A percentile compares a stretch with the other conserved stretches of the same genome.
Evolutionary conservation across 2,113 vertebrate species (phyloP).

Genomic region (Gavialis gangeticus): DNA sequence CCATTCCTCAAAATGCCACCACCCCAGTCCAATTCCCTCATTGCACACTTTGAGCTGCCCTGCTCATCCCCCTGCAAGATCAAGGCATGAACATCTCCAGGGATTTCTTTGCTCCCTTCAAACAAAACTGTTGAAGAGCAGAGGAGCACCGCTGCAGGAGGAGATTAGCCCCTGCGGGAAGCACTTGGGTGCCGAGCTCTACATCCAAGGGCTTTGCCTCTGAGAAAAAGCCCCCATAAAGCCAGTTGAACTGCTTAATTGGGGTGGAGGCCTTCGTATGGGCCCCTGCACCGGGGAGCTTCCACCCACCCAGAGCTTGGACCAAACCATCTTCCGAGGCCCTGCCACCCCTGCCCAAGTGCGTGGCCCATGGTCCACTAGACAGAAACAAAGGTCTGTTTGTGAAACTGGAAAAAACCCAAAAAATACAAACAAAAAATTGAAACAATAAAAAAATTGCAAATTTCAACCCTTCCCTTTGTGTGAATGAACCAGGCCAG

Average conservation of each 20-base stretch:
- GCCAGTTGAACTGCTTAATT: conserved; percentile 34
- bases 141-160: conserved; percentile 55
- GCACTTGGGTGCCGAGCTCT: conserved; percentile 34
- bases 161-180: conserved; percentile 46
- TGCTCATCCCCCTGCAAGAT: conserved; percentile 26
- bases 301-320: conserved; percentile 64
- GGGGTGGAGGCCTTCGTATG: conserved; percentile 47
- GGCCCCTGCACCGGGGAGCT: conserved; percentile 49
- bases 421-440: conserved; percentile 62
- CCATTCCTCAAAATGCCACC: conserved; percentile 24
- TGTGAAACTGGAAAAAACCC: conserved; percentile 23
- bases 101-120: conserved; percentile 45
- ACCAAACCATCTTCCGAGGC: not conserved
- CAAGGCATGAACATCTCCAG: conserved; percentile 47
- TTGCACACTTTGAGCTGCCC: conserved; percentile 41
- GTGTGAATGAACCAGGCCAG: conserved; percentile 33
- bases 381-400: conserved; percentile 71
- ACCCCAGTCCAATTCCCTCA: not conserved
- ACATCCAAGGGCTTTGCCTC: conserved; percentile 58
- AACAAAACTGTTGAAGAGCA: not conserved
- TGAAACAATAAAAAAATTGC: not conserved
- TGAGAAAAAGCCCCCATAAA: conserved; percentile 62
- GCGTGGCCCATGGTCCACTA: conserved; percentile 68
- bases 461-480: not conserved
- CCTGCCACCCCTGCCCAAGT: not conserved